phyloP scores from a whole-genome alignment of 2,113 vertebrate genomes.

The Esox niger region DNA sequence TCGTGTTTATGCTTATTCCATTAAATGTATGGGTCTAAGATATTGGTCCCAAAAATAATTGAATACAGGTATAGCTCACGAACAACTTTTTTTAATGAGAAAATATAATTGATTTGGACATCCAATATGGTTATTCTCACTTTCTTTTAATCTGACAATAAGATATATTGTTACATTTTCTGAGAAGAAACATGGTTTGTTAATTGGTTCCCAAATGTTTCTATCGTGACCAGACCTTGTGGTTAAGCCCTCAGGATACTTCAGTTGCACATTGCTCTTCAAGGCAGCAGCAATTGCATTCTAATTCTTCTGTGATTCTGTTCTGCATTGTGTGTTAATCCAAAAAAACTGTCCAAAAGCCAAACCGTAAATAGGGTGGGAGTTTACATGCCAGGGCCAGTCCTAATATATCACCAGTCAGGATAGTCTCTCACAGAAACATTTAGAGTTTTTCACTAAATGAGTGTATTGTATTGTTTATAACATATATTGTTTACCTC shows the following conservation, averaged over 20 bases:
- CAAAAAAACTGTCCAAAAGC: constrained; percentile 52
- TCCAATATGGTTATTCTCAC: constrained; percentile 12
- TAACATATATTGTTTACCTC: too few species aligned
- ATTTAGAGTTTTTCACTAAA: constrained; percentile 14
- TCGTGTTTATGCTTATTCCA: background rate
- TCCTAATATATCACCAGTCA: constrained; percentile 32
- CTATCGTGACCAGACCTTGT: constrained; percentile 51
- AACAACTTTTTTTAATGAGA: too few species aligned
- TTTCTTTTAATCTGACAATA: constrained; percentile 15
- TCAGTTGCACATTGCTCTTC: constrained; percentile 48
- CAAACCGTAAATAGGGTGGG: constrained; percentile 63
- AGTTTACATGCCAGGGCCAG: constrained; percentile 25
- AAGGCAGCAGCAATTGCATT: constrained; percentile 53
- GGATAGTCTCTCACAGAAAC: constrained; percentile 21
- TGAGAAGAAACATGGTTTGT: constrained; percentile 33
- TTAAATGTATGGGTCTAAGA: too few species aligned
- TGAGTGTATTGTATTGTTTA: background rate
- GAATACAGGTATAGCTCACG: too few species aligned
- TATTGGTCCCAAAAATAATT: too few species aligned
- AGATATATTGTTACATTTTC: constrained; percentile 37
- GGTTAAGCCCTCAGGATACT: constrained; percentile 52
- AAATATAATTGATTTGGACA: background rate
- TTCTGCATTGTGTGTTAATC: constrained; percentile 60
- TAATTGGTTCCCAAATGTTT: constrained; percentile 46
- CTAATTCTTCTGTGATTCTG: constrained; percentile 56